Percentiles rank a stretch among this genome's conserved stretches.
Conservation (phyloP, 2,888 invertebrate genomes). For the Heteromyza rotundicornis region DNA sequence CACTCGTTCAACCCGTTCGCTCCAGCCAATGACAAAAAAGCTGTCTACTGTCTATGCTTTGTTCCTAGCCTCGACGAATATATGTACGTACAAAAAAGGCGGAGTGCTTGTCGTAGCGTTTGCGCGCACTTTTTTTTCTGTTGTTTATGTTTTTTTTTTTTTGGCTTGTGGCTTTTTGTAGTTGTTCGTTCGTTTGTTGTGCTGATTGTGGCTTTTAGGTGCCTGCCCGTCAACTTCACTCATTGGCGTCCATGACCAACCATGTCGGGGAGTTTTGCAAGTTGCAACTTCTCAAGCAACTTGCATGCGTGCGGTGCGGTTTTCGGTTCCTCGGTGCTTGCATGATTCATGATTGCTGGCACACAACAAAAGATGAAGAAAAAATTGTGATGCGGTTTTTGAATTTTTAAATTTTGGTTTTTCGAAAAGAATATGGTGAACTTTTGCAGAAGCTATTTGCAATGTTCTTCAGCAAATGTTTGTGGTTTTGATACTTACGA, state of each 20-base stretch:
- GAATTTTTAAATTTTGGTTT: too few relatives aligned
- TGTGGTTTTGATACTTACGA: too few relatives aligned
- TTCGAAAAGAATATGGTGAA: too few relatives aligned
- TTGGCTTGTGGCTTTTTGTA: slow-evolving; percentile 7
- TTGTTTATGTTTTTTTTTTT: slow-evolving; percentile 10
- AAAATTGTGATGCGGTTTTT: too few relatives aligned
- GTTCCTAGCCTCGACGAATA: slow-evolving; percentile 35
- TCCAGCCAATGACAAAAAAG: slow-evolving; percentile 49
- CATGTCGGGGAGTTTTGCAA: not conserved
- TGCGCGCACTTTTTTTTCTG: slow-evolving; percentile 19
- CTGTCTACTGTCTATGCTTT: slow-evolving; percentile 34
- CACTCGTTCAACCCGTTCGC: slow-evolving; percentile 39
- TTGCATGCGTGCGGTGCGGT: slow-evolving; percentile 33
- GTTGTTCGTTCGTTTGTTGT: not conserved
- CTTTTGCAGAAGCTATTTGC: too few relatives aligned
- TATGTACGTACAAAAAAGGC: slow-evolving; percentile 38
- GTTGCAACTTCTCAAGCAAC: slow-evolving; percentile 26
- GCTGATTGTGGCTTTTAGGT: slow-evolving; percentile 7
- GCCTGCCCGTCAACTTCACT: slow-evolving; percentile 4
- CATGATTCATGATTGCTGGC: too few relatives aligned
- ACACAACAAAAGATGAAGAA: too few relatives aligned
- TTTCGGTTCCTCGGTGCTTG: not conserved
- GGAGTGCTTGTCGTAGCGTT: slow-evolving; percentile 33
- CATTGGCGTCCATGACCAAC: slow-evolving; percentile 37
- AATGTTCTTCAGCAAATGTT: too few relatives aligned